Evolutionary conservation across 2,888 invertebrate species (phyloP).

Genomic region (Ormyrus pomaceus): DNA sequence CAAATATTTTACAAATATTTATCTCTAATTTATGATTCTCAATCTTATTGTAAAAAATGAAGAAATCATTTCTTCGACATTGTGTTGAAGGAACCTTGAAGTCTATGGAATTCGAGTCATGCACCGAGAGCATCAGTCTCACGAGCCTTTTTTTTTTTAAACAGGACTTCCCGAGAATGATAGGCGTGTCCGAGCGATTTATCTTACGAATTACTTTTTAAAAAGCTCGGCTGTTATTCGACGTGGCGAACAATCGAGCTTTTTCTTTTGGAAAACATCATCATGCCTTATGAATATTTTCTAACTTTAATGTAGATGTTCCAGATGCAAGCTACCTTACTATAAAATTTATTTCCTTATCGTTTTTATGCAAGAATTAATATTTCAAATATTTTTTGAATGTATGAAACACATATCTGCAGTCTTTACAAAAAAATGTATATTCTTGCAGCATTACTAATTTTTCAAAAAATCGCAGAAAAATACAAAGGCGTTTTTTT

Average conservation of each 20-base stretch:
- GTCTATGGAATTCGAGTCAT: slow-evolving; percentile 70
- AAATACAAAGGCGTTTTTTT: too few relatives aligned
- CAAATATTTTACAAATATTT: too few relatives aligned
- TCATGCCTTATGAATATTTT: slow-evolving; percentile 40
- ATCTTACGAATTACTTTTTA: slow-evolving; percentile 64
- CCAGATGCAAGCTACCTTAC: background rate
- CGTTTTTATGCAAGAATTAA: background rate
- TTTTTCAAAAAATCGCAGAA: too few relatives aligned
- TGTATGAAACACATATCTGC: too few relatives aligned
- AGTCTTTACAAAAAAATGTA: too few relatives aligned
- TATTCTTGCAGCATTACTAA: too few relatives aligned
- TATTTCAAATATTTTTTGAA: too few relatives aligned
- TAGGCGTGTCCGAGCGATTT: slow-evolving; percentile 67
- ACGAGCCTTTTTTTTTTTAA: slow-evolving; percentile 58
- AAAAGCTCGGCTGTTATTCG: slow-evolving; percentile 45
- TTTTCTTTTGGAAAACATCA: slow-evolving; percentile 15
- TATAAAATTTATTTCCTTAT: background rate
- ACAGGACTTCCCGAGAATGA: slow-evolving; percentile 58
- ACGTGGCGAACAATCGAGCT: background rate
- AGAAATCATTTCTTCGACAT: slow-evolving; percentile 2
- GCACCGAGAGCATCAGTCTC: slow-evolving; percentile 67
- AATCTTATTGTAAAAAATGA: background rate
- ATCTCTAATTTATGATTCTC: too few relatives aligned
- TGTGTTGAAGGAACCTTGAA: background rate
- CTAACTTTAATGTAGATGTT: slow-evolving; percentile 4